Evolutionary conservation across 2,113 vertebrate species (phyloP).

Genomic region (Clupea harengus): DNA sequence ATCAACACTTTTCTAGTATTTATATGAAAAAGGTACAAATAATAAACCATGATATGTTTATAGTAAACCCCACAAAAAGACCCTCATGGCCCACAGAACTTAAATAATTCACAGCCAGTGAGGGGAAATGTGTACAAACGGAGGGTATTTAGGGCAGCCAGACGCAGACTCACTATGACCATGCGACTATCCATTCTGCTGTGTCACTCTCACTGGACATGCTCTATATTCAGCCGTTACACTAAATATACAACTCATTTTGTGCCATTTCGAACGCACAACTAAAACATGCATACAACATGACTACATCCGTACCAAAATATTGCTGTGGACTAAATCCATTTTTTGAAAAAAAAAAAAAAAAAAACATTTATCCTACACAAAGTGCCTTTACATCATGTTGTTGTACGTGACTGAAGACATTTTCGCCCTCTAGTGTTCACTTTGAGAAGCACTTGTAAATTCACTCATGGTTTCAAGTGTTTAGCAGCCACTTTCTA

Average conservation of each 20-base stretch:
- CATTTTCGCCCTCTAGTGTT: not conserved
- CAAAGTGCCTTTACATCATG: not conserved
- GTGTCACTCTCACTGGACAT: constrained; percentile 2
- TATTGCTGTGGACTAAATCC: not conserved
- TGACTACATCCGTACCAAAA: not conserved
- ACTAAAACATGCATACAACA: constrained; percentile 4
- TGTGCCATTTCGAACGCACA: not conserved
- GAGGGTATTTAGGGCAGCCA: not conserved
- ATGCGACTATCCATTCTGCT: not conserved
- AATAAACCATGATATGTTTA: not conserved
- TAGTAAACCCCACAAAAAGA: not conserved
- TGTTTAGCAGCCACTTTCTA: not conserved
- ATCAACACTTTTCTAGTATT: constrained; percentile 11
- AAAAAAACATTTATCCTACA: not conserved
- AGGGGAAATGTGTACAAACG: not conserved
- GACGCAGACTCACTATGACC: not conserved
- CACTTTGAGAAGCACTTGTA: not conserved
- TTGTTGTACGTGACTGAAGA: not conserved
- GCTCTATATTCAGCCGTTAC: not conserved
- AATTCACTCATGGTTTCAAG: not conserved
- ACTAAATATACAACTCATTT: constrained; percentile 6
- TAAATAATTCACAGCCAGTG: not conserved
- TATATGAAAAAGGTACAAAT: constrained; percentile 5
- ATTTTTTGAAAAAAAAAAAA: not conserved
- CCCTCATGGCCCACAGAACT: not conserved